phyloP scores from a whole-genome alignment of 2,888 invertebrate genomes.

The Drosophila mulleri region DNA sequence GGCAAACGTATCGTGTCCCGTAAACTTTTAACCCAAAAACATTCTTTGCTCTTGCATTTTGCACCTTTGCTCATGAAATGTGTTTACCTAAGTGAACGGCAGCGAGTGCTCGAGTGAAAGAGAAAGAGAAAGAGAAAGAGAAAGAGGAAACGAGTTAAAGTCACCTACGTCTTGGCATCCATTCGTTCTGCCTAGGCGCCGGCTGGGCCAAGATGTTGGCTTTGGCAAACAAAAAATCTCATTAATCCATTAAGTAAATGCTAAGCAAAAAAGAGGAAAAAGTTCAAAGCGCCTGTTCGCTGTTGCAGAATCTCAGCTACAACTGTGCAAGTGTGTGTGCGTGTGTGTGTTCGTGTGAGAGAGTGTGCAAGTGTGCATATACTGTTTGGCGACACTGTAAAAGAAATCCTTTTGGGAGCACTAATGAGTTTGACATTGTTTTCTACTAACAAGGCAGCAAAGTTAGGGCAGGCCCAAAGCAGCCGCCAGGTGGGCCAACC shows the following conservation, averaged over 20 bases:
- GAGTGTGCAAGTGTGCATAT: constrained; percentile 50
- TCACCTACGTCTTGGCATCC: constrained; percentile 42
- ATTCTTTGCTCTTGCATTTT: constrained; percentile 52
- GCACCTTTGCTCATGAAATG: constrained; percentile 62
- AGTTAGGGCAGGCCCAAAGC: constrained; percentile 61
- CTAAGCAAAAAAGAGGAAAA: constrained; percentile 53
- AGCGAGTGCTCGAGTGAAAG: not conserved
- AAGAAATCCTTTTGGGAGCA: constrained; percentile 80
- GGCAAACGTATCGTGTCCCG: constrained; percentile 11
- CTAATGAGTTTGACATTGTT: constrained; percentile 82
- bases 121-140: not conserved
- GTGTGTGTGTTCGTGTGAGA: constrained; percentile 24
- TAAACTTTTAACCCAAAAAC: constrained; percentile 44
- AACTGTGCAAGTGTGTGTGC: constrained; percentile 27
- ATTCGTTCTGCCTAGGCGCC: constrained; percentile 30
- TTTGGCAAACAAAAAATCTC: constrained; percentile 79
- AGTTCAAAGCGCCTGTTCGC: constrained; percentile 72
- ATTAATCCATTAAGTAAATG: constrained; percentile 80
- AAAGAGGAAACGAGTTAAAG: constrained; percentile 30
- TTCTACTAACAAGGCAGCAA: constrained; percentile 79
- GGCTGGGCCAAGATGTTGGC: constrained; percentile 66
- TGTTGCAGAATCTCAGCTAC: constrained; percentile 49
- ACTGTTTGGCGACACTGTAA: constrained; percentile 69
- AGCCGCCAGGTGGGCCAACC: constrained; percentile 31
- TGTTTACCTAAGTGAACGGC: constrained; percentile 54